These are phyloP conservation scores for Hirundichthys speculiger DNA, from an alignment of 2,113 vertebrate species.

Conservation along the genomic window DNA sequence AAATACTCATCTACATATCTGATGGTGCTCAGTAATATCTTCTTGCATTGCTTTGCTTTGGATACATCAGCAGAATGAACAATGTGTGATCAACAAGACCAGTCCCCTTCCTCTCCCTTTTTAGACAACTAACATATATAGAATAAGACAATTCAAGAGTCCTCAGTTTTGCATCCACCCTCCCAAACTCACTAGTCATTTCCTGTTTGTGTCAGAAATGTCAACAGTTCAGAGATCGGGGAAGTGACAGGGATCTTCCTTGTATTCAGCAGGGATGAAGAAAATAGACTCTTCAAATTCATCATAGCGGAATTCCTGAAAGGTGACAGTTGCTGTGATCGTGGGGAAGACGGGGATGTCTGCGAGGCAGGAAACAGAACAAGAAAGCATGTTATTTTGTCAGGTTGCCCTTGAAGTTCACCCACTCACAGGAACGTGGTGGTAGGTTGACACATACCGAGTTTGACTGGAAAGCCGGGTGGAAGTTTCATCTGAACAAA, in stretches of 20 bases:
- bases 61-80: slow-evolving; percentile 50
- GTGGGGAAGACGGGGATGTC: slow-evolving; percentile 97
- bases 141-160: slow-evolving; percentile 41
- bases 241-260: slow-evolving; percentile 95
- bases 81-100: slow-evolving; percentile 25
- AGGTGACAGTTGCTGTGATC: slow-evolving; percentile 98
- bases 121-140: slow-evolving; percentile 34
- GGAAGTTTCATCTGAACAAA: slow-evolving; percentile 99
- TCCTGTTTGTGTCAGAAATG: slow-evolving; percentile 24
- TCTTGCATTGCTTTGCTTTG: slow-evolving; percentile 64
- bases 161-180: slow-evolving; percentile 9
- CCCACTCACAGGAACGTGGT: neutral
- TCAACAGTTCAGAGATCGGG: slow-evolving; percentile 87
- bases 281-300: slow-evolving; percentile 91
- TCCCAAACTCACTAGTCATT: slow-evolving; percentile 24
- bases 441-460: slow-evolving; percentile 81
- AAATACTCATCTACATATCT: slow-evolving; percentile 4
- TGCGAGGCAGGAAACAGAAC: slow-evolving; percentile 49
- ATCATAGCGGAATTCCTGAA: slow-evolving; percentile 95
- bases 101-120: neutral
- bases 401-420: neutral
- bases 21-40: slow-evolving; percentile 37
- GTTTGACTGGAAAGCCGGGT: slow-evolving; percentile 95
- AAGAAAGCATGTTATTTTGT: neutral
- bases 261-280: slow-evolving; percentile 89